Percentiles rank a stretch among this genome's conserved stretches.
These are phyloP conservation scores for Acanthopleura granulata DNA, from an alignment of 2,888 invertebrate genomes.

Conservation along the genomic window DNA sequence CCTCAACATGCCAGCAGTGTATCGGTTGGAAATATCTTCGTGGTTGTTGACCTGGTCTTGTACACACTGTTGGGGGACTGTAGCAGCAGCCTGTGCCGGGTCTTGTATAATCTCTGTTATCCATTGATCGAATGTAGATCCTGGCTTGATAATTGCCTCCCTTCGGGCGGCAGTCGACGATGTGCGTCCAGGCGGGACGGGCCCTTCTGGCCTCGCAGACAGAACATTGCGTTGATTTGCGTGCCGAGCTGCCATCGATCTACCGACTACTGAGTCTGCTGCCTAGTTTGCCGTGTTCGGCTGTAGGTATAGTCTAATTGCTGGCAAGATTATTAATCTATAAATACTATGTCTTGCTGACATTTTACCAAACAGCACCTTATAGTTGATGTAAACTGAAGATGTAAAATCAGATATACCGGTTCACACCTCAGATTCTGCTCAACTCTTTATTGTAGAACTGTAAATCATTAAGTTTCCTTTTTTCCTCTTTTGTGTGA, in stretches of 20 bases:
- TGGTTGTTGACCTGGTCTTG: too few species aligned
- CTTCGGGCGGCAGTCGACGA: constrained; percentile 6
- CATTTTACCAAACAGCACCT: not conserved
- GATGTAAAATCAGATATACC: too few species aligned
- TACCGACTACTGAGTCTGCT: not conserved
- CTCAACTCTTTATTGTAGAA: too few species aligned
- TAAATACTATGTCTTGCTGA: constrained; percentile 10
- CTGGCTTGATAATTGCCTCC: not conserved
- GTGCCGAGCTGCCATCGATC: constrained; percentile 11
- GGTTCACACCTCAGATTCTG: too few species aligned
- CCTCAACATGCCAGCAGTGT: too few species aligned
- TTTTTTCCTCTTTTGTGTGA: too few species aligned
- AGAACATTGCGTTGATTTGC: constrained; percentile 10
- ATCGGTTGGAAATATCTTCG: too few species aligned
- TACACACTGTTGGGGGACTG: too few species aligned
- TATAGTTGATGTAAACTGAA: too few species aligned
- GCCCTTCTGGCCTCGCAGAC: constrained; percentile 7
- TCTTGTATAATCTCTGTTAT: constrained; percentile 15
- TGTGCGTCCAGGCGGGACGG: constrained; percentile 6
- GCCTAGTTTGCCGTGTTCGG: not conserved
- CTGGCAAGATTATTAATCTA: constrained; percentile 18
- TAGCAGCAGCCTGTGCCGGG: not conserved
- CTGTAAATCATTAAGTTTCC: too few species aligned
- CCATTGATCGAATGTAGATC: constrained; percentile 19
- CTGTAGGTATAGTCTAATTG: constrained; percentile 18